Evolutionary conservation across 1,140 invertebrate genomes (phyloP).

Genomic region (Eriosoma lanigerum): DNA sequence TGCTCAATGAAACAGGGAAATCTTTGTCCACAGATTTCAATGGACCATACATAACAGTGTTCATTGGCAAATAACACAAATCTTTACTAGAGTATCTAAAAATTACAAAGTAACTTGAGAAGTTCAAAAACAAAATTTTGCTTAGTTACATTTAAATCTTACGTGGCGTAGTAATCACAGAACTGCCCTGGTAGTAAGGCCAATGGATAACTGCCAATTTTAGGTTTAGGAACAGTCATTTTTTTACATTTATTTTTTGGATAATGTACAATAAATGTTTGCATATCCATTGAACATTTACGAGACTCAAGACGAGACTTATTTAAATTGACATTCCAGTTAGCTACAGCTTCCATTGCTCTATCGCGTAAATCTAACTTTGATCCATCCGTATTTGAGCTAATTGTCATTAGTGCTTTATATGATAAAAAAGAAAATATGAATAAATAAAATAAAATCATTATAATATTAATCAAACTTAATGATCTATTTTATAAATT

Average conservation of each 20-base stretch:
- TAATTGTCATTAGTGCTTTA: conserved; percentile 35
- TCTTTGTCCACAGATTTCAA: conserved; percentile 59
- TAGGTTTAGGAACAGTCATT: conserved; percentile 61
- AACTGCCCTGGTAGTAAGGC: conserved; percentile 91
- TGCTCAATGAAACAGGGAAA: conserved; percentile 45
- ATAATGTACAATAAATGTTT: conserved; percentile 74
- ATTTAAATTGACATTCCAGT: conserved; percentile 87
- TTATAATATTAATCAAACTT: not conserved
- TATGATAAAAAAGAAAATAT: not conserved
- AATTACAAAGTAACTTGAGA: conserved; percentile 54
- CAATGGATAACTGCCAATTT: conserved; percentile 81
- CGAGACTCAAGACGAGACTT: conserved; percentile 69
- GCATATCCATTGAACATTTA: conserved; percentile 72
- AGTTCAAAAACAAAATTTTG: conserved; percentile 26
- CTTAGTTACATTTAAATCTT: conserved; percentile 59
- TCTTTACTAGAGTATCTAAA: conserved; percentile 68
- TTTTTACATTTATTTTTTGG: conserved; percentile 62
- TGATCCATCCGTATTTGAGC: conserved; percentile 52
- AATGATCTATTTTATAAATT: not conserved
- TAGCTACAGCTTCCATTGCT: conserved; percentile 81
- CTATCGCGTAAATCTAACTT: conserved; percentile 77
- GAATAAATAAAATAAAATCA: conserved; percentile 15
- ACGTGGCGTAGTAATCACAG: conserved; percentile 73
- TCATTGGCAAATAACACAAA: conserved; percentile 81
- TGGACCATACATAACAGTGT: conserved; percentile 82